Percentiles rank a stretch among this genome's conserved stretches.
phyloP scores from a whole-genome alignment of 2,888 invertebrate genomes.

The Leucania comma region DNA sequence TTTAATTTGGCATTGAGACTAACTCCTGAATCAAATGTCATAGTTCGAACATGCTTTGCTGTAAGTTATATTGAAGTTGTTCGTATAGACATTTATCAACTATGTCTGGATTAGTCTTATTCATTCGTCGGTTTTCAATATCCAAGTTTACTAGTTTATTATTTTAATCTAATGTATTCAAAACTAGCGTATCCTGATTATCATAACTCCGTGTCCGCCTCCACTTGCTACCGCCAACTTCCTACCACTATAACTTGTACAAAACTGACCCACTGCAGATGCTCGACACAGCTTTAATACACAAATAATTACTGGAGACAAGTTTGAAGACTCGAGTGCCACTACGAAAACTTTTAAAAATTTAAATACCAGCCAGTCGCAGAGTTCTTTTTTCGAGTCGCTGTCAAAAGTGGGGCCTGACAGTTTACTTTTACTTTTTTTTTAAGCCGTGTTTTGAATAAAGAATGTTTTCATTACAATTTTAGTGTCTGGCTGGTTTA shows the following conservation, averaged over 20 bases:
- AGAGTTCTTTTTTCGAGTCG: constrained; percentile 44
- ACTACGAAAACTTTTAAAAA: constrained; percentile 51
- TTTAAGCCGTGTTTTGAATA: constrained; percentile 41
- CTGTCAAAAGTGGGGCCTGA: constrained; percentile 52
- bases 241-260: constrained; percentile 63
- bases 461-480: constrained; percentile 54
- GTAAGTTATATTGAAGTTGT: not conserved
- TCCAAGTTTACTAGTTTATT: not conserved
- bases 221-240: constrained; percentile 66
- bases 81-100: too few species aligned
- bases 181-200: constrained; percentile 44
- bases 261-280: constrained; percentile 72
- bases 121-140: not conserved
- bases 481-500: constrained; percentile 46
- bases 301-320: constrained; percentile 75
- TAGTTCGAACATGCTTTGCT: not conserved
- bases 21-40: constrained; percentile 24
- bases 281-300: constrained; percentile 69
- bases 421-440: constrained; percentile 40
- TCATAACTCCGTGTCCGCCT: constrained; percentile 43
- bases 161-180: not conserved
- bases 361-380: constrained; percentile 48
- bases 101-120: not conserved
- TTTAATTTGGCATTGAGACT: constrained; percentile 27
- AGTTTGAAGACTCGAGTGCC: constrained; percentile 61